Conservation (phyloP, 2,888 invertebrate genomes). For the Drosophila nr. medialis region DNA sequence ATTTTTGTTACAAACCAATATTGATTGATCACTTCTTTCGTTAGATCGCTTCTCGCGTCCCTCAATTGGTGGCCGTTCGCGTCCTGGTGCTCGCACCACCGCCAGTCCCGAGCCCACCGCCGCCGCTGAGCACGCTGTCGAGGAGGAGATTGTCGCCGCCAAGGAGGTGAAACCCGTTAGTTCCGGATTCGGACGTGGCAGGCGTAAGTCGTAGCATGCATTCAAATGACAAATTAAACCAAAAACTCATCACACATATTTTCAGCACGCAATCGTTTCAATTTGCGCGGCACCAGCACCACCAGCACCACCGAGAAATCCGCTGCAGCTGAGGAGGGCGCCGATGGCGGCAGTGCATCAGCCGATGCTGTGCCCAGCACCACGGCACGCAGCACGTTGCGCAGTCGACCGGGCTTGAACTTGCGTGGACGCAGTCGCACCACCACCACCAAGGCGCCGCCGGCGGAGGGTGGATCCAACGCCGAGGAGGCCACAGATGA, state of each 20-base stretch:
- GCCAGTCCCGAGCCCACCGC: conserved; percentile 65
- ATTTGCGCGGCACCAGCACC: conserved; percentile 82
- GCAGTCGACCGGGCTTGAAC: conserved; percentile 81
- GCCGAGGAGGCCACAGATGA: conserved; percentile 63
- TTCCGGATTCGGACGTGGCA: conserved; percentile 80
- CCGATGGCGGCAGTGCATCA: conserved; percentile 58
- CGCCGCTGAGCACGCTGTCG: conserved; percentile 61
- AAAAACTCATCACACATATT: not conserved
- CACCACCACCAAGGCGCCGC: conserved; percentile 80
- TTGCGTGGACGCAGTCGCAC: conserved; percentile 82
- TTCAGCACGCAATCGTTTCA: conserved; percentile 84
- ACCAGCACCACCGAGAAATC: conserved; percentile 76
- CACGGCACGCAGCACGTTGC: conserved; percentile 78
- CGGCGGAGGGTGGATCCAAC: conserved; percentile 44
- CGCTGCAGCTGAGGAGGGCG: conserved; percentile 55
- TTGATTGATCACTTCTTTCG: not conserved
- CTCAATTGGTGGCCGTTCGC: conserved; percentile 82
- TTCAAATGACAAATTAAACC: not conserved
- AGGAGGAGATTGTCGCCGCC: conserved; percentile 73
- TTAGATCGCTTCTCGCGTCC: conserved; percentile 84
- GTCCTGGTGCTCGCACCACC: conserved; percentile 78
- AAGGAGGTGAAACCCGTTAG: conserved; percentile 82
- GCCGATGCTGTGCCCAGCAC: conserved; percentile 76
- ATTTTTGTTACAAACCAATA: not conserved
- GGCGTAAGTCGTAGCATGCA: conserved; percentile 74